phyloP scores from a whole-genome alignment of 2,797 vertebrate species.

The Falco naumanni region DNA sequence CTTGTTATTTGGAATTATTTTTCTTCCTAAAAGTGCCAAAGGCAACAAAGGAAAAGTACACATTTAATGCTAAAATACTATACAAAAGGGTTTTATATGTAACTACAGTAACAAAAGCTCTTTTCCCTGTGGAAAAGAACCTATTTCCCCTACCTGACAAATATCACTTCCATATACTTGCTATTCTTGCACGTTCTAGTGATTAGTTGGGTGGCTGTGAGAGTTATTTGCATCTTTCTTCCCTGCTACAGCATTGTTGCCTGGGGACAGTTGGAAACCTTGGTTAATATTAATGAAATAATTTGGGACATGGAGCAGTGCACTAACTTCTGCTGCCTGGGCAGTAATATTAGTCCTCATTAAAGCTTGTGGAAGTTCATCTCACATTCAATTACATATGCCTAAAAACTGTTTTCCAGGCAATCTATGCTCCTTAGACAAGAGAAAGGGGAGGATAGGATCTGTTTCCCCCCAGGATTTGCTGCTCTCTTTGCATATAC shows the following conservation, averaged over 20 bases:
- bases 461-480: not conserved
- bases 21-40: not conserved
- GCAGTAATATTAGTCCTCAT: conserved; percentile 74
- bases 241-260: conserved; percentile 21
- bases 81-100: not conserved
- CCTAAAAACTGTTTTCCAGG: conserved; percentile 51
- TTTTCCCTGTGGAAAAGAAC: conserved; percentile 30
- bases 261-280: conserved; percentile 72
- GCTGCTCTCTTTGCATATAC: conserved; percentile 3
- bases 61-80: conserved; percentile 5
- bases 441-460: not conserved
- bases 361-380: conserved; percentile 79
- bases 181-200: conserved; percentile 52
- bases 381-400: conserved; percentile 68
- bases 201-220: conserved; percentile 29
- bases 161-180: not conserved
- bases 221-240: conserved; percentile 55
- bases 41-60: not conserved
- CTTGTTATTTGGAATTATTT: not conserved
- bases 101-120: not conserved
- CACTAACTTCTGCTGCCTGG: conserved; percentile 73
- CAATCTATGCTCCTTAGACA: conserved; percentile 30
- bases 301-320: conserved; percentile 78
- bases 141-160: conserved; percentile 39
- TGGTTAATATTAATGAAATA: conserved; percentile 88